phyloP scores from a whole-genome alignment of 2,113 vertebrate genomes.

The Tringa solitaria region DNA sequence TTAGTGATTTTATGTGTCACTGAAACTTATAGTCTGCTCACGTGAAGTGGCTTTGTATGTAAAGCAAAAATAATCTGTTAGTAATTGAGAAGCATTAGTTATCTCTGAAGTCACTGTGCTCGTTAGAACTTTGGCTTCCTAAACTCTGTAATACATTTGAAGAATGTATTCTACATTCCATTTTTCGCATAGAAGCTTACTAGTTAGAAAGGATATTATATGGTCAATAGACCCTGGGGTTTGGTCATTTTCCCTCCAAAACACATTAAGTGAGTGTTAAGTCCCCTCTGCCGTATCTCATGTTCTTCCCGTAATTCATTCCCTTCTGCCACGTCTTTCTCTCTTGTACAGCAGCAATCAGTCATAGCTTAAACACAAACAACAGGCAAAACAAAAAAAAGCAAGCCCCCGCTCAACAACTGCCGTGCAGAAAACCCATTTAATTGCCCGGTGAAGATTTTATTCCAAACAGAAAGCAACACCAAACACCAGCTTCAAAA shows the following conservation, averaged over 20 bases:
- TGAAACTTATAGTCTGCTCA: not conserved
- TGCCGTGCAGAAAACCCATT: not conserved
- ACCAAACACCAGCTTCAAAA: not conserved
- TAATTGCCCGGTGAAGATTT: not conserved
- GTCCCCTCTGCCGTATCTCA: not conserved
- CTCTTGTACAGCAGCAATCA: not conserved
- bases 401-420: accelerated
- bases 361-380: not conserved
- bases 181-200: not conserved
- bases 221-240: not conserved
- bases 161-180: not conserved
- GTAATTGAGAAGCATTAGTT: not conserved
- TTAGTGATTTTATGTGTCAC: not conserved
- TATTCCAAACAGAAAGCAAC: not conserved
- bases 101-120: conserved; percentile 22
- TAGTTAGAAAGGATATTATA: not conserved
- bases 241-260: not conserved
- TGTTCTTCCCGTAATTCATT: not conserved
- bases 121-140: conserved; percentile 28
- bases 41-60: not conserved
- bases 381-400: not conserved
- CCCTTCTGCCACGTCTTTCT: not conserved
- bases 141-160: not conserved
- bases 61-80: conserved; percentile 19
- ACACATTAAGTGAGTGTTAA: not conserved